A percentile compares a stretch with the other conserved stretches of the same genome.
Evolutionary conservation across 1,140 invertebrate species (phyloP).

Genomic region (Leptinotarsa lineolata): DNA sequence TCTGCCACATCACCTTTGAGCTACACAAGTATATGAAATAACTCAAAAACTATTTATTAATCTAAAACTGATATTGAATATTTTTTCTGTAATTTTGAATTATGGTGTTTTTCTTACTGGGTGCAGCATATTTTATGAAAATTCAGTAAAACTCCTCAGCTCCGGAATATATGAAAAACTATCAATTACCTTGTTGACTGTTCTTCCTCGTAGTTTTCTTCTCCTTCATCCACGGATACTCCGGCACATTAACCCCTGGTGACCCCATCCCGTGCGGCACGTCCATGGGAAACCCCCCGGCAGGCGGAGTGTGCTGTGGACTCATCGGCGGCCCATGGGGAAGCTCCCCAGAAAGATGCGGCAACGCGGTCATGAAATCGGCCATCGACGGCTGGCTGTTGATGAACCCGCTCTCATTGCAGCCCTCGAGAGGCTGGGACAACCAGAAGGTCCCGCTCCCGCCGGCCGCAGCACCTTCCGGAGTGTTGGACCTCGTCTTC

Average conservation of each 20-base stretch:
- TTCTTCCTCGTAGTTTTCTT: constrained; percentile 92
- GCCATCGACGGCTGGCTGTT: constrained; percentile 92
- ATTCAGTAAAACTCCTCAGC: too few species aligned
- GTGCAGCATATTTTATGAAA: too few species aligned
- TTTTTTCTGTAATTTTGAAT: too few species aligned
- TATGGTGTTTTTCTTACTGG: too few species aligned
- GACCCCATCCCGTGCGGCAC: constrained; percentile 67
- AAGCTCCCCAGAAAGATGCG: constrained; percentile 66
- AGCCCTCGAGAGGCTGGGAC: constrained; percentile 41
- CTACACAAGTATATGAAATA: too few species aligned
- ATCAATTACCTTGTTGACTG: constrained; percentile 78
- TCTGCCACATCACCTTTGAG: too few species aligned
- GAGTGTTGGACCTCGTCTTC: constrained; percentile 56
- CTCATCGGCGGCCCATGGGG: constrained; percentile 60
- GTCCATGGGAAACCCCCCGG: constrained; percentile 63
- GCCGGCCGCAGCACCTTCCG: constrained; percentile 47
- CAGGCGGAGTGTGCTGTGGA: constrained; percentile 61
- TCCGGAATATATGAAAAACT: not conserved
- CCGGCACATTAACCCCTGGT: constrained; percentile 79
- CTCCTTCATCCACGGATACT: constrained; percentile 97
- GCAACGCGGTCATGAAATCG: constrained; percentile 84
- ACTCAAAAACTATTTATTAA: too few species aligned
- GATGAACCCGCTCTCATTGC: constrained; percentile 84
- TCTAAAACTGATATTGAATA: too few species aligned
- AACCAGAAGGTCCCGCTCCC: constrained; percentile 55